Conservation (phyloP, 2,888 invertebrate species). For the Ametastegia equiseti region DNA sequence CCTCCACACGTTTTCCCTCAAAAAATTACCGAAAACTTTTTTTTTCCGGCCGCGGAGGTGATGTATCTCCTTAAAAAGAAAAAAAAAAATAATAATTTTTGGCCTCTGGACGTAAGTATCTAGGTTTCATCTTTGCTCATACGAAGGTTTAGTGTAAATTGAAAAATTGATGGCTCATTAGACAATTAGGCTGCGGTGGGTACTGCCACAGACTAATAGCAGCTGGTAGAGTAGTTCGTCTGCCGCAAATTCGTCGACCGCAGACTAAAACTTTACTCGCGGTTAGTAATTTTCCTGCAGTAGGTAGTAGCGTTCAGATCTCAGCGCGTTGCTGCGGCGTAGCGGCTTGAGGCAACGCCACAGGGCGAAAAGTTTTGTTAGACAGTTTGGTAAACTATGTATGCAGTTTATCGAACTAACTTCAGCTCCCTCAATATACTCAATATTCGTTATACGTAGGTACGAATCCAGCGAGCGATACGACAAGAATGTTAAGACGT, state of each 20-base stretch:
- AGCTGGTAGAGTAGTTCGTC: conserved; percentile 8
- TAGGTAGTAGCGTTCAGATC: not conserved
- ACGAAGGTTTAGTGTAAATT: no score
- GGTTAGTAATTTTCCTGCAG: conserved; percentile 1
- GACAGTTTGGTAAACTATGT: conserved; percentile 40
- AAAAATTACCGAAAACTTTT: no score
- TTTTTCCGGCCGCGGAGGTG: no score
- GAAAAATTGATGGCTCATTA: conserved; percentile 12
- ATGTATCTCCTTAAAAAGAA: no score
- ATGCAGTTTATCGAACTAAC: conserved; percentile 34
- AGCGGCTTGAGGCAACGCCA: not conserved
- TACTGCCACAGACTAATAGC: not conserved
- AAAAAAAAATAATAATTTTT: no score
- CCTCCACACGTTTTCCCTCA: no score
- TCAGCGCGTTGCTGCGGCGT: not conserved
- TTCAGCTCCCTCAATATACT: no score
- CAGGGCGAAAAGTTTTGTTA: conserved; percentile 5
- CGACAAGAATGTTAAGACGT: no score
- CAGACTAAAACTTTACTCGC: conserved; percentile 29
- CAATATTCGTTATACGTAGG: no score
- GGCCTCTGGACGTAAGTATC: not conserved
- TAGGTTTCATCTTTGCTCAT: no score
- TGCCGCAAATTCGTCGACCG: not conserved
- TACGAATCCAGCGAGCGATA: no score
- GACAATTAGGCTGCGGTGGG: not conserved